phyloP scores from a whole-genome alignment of 2,797 vertebrate genomes.

The Prunella strophiata region DNA sequence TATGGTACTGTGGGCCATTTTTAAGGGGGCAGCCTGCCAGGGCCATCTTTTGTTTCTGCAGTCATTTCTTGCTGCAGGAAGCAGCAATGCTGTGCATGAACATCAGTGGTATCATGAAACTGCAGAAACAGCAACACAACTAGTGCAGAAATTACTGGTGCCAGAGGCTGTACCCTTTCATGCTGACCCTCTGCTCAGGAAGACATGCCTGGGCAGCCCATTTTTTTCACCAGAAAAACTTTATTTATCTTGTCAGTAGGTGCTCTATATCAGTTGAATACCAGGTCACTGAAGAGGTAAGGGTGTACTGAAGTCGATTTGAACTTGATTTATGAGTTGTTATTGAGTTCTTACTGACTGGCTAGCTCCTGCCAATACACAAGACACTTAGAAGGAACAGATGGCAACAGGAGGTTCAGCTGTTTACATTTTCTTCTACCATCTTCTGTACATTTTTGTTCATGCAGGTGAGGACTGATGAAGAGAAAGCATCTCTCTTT shows the following conservation, averaged over 20 bases:
- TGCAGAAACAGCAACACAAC: neutral
- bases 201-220: neutral
- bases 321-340: neutral
- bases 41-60: neutral
- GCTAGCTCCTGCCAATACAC: neutral
- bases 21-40: neutral
- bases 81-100: neutral
- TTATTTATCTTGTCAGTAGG: neutral
- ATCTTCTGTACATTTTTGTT: neutral
- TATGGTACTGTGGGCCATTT: neutral
- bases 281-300: neutral
- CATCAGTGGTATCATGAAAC: rapidly evolving
- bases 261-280: neutral
- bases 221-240: neutral
- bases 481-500: neutral
- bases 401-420: neutral
- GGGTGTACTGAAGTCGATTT: neutral
- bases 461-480: neutral
- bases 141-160: neutral
- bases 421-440: neutral
- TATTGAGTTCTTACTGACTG: neutral
- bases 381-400: neutral
- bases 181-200: neutral
- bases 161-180: neutral
- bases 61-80: neutral